Base-by-base conservation (phyloP, 2,888 invertebrate species). In the Drosophila cracens region DNA sequence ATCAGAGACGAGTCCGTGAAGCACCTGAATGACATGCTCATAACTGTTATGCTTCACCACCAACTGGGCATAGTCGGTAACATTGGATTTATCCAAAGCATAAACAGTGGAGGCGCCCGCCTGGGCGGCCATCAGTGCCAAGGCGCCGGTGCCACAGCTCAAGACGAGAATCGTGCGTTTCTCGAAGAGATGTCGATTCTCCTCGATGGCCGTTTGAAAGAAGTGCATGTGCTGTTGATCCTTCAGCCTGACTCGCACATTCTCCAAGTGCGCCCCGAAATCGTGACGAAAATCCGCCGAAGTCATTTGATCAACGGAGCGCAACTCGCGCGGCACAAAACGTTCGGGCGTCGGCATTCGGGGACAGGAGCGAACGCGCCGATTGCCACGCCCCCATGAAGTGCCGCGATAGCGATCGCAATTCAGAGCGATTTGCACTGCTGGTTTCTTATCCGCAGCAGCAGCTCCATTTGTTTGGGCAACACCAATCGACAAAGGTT, bases 21-120 rank as follows among this genome's bases (percentile, higher is more conserved):
- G 57, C 10, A 92, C 91, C 43, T 82, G 61, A 0, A 92, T 82
- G 0, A 85, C 36, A 10, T 78, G 48, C 6, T 74, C 82, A 46
- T 76, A 86, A 5, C 80, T 60, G 76, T 90, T 92, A 5, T 76
- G 74, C 1, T 61, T 60, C 4, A 92, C 88, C 52, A 92, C 85
- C 60, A 91, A 74, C 6, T 72, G 69, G 3, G 92, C 83, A 31
- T 92, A 92, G 7, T 76, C 70, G 2, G 88, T 79, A 5, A 86
- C 91, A 61, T 85, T 83, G 5, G 92, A 92, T 4, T 81, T 58
- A 52, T 92, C 92, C 5, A 92, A 72, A 4, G 92, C 92, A 61
- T 83, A 90, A 0, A 92, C 91, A 5, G 65, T 79, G 4, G 78
- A 74, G 0, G 92, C 92, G 0, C 92, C 92, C 0, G 82, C 85